Evolutionary conservation across 2,113 vertebrate species (phyloP).

Genomic region (Ctenodactylus gundi): DNA sequence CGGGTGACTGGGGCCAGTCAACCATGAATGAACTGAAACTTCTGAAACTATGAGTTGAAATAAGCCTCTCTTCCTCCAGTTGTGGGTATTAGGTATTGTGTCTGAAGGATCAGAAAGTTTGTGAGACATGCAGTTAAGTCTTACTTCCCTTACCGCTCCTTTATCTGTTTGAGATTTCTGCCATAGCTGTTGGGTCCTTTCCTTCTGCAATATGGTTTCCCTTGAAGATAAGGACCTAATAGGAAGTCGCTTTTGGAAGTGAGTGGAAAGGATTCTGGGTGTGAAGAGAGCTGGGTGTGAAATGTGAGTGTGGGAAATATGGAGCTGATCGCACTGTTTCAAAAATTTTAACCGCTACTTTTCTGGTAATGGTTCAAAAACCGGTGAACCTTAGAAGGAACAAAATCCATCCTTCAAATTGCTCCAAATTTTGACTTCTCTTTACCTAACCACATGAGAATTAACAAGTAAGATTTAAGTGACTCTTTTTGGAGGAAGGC

Average conservation of each 20-base stretch:
- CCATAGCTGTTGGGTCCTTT: not conserved
- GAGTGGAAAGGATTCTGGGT: not conserved
- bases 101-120: too few species aligned
- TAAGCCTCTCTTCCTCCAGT: too few species aligned
- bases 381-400: not conserved
- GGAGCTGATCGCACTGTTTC: not conserved
- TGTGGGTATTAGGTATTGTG: too few species aligned
- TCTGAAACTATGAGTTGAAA: too few species aligned
- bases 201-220: not conserved
- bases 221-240: not conserved
- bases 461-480: not conserved
- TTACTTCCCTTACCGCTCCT: not conserved
- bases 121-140: too few species aligned
- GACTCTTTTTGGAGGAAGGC: not conserved
- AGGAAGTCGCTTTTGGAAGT: not conserved
- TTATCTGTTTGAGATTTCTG: not conserved
- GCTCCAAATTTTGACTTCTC: not conserved
- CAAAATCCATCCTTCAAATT: not conserved
- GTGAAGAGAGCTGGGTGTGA: not conserved
- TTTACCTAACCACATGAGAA: not conserved
- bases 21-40: too few species aligned
- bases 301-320: not conserved
- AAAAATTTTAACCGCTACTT: not conserved
- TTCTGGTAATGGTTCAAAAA: not conserved
- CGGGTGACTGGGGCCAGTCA: too few species aligned